Percentiles rank a stretch among this genome's conserved stretches.
Conservation (phyloP, 2,113 vertebrate species). For the Grammomys surdaster region DNA sequence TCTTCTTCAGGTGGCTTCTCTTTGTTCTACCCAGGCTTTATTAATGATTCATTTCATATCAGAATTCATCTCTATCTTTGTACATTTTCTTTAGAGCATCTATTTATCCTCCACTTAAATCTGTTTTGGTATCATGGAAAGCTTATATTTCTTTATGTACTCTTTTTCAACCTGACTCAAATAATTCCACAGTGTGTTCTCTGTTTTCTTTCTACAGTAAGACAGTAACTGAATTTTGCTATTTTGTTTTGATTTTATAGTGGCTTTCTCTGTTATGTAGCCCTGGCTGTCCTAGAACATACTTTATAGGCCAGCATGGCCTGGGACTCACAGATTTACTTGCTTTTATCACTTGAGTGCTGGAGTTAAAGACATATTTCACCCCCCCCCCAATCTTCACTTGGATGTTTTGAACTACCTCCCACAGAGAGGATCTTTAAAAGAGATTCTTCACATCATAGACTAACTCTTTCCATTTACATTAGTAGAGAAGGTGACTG, state of each 20-base stretch:
- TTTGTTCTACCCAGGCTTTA: constrained; percentile 97
- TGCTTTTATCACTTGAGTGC: neutral
- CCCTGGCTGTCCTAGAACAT: neutral
- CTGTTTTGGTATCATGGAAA: constrained; percentile 89
- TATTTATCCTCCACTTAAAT: constrained; percentile 95
- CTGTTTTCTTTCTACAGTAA: constrained; percentile 94
- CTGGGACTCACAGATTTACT: neutral
- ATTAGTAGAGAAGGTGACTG: neutral
- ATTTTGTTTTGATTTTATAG: neutral
- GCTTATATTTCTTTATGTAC: constrained; percentile 96
- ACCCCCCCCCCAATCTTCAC: neutral
- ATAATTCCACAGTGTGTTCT: constrained; percentile 94
- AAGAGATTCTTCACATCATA: constrained; percentile 94
- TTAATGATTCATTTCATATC: constrained; percentile 98
- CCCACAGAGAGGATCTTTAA: constrained; percentile 92
- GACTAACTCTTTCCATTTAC: constrained; percentile 94
- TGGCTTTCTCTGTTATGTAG: neutral
- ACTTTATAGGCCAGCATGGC: neutral
- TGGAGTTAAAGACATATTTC: neutral
- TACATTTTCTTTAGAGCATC: constrained; percentile 97
- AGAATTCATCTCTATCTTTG: constrained; percentile 92
- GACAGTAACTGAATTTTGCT: constrained; percentile 86
- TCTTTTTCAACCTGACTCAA: constrained; percentile 95
- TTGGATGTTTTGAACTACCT: constrained; percentile 89
- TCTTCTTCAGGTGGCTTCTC: constrained; percentile 94